phyloP scores from a whole-genome alignment of 2,113 vertebrate genomes.

The Vicugna pacos region DNA sequence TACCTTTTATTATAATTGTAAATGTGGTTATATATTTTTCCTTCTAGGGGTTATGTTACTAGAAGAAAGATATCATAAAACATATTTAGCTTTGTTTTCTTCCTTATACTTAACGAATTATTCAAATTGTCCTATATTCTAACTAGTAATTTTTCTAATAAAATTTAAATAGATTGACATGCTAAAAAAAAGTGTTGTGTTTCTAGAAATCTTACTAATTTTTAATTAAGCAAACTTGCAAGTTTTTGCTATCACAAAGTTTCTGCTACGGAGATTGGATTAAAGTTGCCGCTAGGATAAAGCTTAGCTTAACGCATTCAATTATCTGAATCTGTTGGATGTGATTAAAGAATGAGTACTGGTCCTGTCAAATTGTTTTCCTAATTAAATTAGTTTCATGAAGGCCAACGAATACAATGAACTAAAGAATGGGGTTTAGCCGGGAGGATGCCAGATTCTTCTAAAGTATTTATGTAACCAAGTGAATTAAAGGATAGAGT shows the following conservation, averaged over 20 bases:
- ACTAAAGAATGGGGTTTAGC: not conserved
- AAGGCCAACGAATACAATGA: not conserved
- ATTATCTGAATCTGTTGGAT: conserved; percentile 60
- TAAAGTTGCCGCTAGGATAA: not conserved
- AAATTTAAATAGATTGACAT: not conserved
- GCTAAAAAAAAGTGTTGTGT: not conserved
- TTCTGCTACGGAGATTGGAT: not conserved
- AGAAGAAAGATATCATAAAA: not conserved
- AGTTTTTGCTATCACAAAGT: conserved; percentile 13
- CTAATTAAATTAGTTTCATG: conserved; percentile 49
- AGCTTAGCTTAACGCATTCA: conserved; percentile 20
- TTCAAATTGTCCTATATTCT: not conserved
- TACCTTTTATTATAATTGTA: not conserved
- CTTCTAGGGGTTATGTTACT: not conserved
- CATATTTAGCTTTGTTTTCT: conserved; percentile 8
- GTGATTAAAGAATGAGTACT: conserved; percentile 31
- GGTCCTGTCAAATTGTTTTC: conserved; percentile 33
- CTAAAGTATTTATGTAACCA: not conserved
- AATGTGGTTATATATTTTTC: not conserved
- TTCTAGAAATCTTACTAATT: conserved; percentile 15
- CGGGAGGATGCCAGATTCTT: not conserved
- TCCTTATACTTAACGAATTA: not conserved
- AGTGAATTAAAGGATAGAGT: not conserved
- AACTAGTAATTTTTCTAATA: not conserved
- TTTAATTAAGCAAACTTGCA: conserved; percentile 12